phyloP scores from a whole-genome alignment of 2,888 invertebrate genomes.

The Stenodema calcarata region DNA sequence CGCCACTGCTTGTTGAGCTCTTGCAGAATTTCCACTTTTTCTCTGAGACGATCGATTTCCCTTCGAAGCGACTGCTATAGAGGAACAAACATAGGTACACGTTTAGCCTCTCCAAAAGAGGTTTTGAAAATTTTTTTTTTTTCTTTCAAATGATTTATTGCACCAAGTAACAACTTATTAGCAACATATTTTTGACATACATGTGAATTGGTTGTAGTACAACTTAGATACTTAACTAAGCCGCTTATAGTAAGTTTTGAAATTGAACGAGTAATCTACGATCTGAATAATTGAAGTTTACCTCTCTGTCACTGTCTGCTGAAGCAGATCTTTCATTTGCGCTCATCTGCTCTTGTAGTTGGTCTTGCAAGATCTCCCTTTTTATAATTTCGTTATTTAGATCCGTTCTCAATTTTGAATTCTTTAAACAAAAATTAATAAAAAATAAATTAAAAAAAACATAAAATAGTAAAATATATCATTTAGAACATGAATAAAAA shows the following conservation, averaged over 20 bases:
- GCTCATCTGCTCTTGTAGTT: background rate
- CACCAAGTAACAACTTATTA: no score
- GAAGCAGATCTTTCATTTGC: background rate
- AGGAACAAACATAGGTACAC: no score
- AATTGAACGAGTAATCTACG: no score
- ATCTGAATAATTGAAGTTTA: background rate
- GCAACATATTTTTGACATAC: no score
- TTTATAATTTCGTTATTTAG: slow-evolving; percentile 46
- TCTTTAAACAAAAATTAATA: slow-evolving; percentile 22
- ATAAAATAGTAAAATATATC: background rate
- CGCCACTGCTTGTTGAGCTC: slow-evolving; percentile 35
- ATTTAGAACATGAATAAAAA: background rate
- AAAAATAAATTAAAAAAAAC: background rate
- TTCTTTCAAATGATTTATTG: no score
- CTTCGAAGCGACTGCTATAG: background rate
- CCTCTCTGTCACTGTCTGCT: background rate
- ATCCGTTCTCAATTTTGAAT: slow-evolving; percentile 36
- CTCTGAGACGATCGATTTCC: slow-evolving; percentile 15
- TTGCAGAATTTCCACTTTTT: slow-evolving; percentile 22
- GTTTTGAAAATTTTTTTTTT: no score
- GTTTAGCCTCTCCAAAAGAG: no score
- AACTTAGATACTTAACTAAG: no score
- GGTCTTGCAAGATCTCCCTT: slow-evolving; percentile 38
- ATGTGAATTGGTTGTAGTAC: no score
- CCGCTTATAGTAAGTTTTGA: no score